Evolutionary conservation across 92 coral and sea anemone genomes (phyloP), one percentile per base, ranked within the genome.

Genomic region (Blastomussa wellsi): DNA sequence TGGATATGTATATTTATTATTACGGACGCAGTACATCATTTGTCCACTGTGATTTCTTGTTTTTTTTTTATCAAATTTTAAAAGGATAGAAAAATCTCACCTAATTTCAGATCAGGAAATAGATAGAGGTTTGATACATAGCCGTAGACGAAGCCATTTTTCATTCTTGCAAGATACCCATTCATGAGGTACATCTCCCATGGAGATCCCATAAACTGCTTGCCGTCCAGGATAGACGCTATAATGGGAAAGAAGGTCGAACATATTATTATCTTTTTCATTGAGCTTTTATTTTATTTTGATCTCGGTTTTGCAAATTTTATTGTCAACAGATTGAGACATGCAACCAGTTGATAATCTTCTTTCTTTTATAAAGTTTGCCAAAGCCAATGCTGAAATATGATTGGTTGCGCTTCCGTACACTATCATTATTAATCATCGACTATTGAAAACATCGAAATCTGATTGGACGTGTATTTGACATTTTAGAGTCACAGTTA

Each of bases 101-200:
- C 99, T 37, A 96, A 90, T 31, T 93, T 91, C 32, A 96, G 77
- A 72, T 95, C 96, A 17, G 99, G 99, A 28, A 95, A 79, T 19
- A 93, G 3, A 62, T 39, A 85, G 19, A 96, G 72, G 24, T 57
- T 80, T 66, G 94, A 64, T 33, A 10, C 0, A 37, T 96, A 96
- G 15, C 98, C 98, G 57, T 81, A 92, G 24, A 96, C 87, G 78
- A 35, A 85, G 31, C 99, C 99, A 31, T 74, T 67, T 86, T 96
- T 96, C 39, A 22, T 37, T 68, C 94, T 90, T 29, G 89, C 74
- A 44, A 95, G 67, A 65, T 88, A 91, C 26, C 97, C 99, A 70
- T 91, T 86, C 65, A 85, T 44, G 57, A 96, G 85, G 8, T 12
- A 33, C 95, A 96, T 96, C 83, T 91, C 94, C 97, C 98, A 96